phyloP scores from a whole-genome alignment of 2,797 vertebrate species.

The Acipenser transmontanus region DNA sequence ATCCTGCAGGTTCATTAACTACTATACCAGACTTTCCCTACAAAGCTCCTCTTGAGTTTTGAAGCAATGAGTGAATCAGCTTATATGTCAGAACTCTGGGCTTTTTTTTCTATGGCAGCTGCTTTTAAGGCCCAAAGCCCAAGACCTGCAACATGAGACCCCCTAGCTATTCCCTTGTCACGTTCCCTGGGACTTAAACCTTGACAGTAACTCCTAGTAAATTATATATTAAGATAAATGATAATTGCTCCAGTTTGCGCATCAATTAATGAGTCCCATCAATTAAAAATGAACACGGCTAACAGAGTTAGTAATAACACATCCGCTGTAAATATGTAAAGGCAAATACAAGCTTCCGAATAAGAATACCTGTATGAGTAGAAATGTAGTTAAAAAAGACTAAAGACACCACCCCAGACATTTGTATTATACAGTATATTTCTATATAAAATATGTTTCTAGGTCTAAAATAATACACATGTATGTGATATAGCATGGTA shows the following conservation, averaged over 20 bases:
- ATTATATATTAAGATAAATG: conserved; percentile 99
- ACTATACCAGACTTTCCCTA: conserved; percentile 51
- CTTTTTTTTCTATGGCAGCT: conserved; percentile 51
- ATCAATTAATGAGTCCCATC: conserved; percentile 93
- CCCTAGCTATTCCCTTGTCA: conserved; percentile 40
- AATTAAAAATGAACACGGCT: conserved; percentile 92
- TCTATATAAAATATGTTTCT: no score
- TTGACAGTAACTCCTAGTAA: conserved; percentile 91
- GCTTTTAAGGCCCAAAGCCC: conserved; percentile 56
- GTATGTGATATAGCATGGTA: no score
- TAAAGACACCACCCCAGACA: no score
- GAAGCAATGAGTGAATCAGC: conserved; percentile 49
- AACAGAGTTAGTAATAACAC: conserved; percentile 79
- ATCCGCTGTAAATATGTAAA: conserved; percentile 31
- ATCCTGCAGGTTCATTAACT: conserved; percentile 68
- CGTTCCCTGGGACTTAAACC: conserved; percentile 66
- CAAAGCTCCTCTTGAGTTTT: conserved; percentile 56
- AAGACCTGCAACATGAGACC: conserved; percentile 41
- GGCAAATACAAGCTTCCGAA: no score
- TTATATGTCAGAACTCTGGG: conserved; percentile 51
- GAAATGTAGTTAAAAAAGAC: no score
- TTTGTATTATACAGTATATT: no score
- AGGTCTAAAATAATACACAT: no score
- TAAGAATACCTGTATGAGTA: no score
- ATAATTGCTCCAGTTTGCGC: conserved; percentile 92